phyloP scores from a whole-genome alignment of 2,888 invertebrate genomes.

The Ochropacha duplaris region DNA sequence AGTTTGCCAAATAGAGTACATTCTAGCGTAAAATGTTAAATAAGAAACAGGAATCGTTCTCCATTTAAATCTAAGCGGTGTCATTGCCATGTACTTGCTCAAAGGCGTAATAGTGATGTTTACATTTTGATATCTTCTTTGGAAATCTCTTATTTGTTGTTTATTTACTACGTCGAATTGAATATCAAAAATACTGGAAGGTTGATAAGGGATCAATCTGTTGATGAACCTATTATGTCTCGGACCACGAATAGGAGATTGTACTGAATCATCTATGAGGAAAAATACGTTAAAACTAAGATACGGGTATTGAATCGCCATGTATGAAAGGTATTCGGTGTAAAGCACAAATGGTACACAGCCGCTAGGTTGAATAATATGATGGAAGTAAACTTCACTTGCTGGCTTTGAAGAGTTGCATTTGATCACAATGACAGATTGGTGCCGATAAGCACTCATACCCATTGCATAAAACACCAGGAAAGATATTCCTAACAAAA shows the following conservation, averaged over 20 bases:
- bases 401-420: conserved; percentile 51
- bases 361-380: conserved; percentile 49
- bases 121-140: conserved; percentile 63
- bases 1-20: conserved; percentile 79
- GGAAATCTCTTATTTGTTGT: conserved; percentile 49
- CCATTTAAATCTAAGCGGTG: conserved; percentile 78
- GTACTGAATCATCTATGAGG: conserved; percentile 60
- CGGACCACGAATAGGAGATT: conserved; percentile 28
- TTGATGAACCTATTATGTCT: conserved; percentile 46
- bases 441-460: conserved; percentile 53
- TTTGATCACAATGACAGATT: conserved; percentile 49
- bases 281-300: conserved; percentile 60
- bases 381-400: conserved; percentile 61
- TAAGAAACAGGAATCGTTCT: conserved; percentile 63
- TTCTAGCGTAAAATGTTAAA: conserved; percentile 76
- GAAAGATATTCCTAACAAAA: conserved; percentile 62
- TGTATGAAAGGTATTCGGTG: conserved; percentile 54
- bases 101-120: conserved; percentile 61
- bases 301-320: conserved; percentile 56
- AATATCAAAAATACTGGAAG: conserved; percentile 21
- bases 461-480: conserved; percentile 63
- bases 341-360: conserved; percentile 46
- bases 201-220: conserved; percentile 39
- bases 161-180: conserved; percentile 41
- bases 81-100: conserved; percentile 72